Conservation (phyloP, 2,797 vertebrate species). For the Schizopygopsis malacanthus region DNA sequence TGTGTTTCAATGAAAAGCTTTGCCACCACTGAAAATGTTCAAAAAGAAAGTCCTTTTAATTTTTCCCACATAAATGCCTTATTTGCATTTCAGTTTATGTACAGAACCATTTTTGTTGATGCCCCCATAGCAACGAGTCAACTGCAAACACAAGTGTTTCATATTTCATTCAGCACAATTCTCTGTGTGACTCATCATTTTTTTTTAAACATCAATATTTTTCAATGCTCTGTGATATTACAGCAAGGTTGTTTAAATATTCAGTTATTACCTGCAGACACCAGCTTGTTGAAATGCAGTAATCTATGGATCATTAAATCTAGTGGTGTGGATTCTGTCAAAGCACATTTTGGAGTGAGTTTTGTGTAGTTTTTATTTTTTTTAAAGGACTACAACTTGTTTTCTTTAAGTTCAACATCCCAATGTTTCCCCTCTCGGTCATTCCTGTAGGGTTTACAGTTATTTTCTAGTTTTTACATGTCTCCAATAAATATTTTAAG, state of each 20-base stretch:
- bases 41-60: neutral
- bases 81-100: constrained; percentile 42
- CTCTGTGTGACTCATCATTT: constrained; percentile 49
- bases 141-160: constrained; percentile 47
- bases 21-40: neutral
- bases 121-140: constrained; percentile 28
- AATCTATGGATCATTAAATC: constrained; percentile 52
- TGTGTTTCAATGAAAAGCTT: constrained; percentile 13
- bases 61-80: constrained; percentile 53
- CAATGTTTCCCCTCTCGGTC: constrained; percentile 55
- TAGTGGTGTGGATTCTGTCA: constrained; percentile 52
- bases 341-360: constrained; percentile 53
- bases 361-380: constrained; percentile 58
- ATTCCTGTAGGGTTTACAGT: constrained; percentile 64
- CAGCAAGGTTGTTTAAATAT: constrained; percentile 27
- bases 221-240: constrained; percentile 42
- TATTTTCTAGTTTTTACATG: constrained; percentile 72
- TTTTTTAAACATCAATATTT: constrained; percentile 33
- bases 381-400: constrained; percentile 47
- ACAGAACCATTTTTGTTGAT: constrained; percentile 25
- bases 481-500: constrained; percentile 83
- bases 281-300: constrained; percentile 58
- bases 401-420: constrained; percentile 48
- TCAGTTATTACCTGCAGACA: constrained; percentile 10
- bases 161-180: constrained; percentile 50